A percentile compares a stretch with the other conserved stretches of the same genome.
These are phyloP conservation scores for Rhodophaea formosa DNA, from an alignment of 2,888 invertebrate species.

Conservation along the genomic window DNA sequence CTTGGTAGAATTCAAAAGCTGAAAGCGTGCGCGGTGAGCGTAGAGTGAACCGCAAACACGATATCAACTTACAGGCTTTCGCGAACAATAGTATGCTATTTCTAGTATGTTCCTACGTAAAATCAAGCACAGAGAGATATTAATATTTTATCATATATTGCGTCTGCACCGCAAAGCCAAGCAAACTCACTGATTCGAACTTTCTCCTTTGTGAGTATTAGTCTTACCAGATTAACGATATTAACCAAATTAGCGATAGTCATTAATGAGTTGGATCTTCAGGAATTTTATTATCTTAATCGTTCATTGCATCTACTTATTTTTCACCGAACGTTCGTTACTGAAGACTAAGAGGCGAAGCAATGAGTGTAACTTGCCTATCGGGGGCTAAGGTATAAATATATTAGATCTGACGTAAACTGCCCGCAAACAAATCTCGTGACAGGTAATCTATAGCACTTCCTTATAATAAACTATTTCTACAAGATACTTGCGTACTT, in stretches of 20 bases:
- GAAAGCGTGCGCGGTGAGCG: conserved; percentile 50
- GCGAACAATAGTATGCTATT: conserved; percentile 52
- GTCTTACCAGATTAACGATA: too few species aligned
- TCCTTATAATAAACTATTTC: neutral
- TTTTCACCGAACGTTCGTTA: too few species aligned
- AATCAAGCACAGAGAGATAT: neutral
- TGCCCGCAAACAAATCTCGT: neutral
- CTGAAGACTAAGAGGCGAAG: too few species aligned
- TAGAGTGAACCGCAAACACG: conserved; percentile 44
- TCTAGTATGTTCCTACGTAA: neutral
- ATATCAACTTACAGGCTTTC: conserved; percentile 68
- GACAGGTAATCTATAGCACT: neutral
- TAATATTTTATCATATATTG: neutral
- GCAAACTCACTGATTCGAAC: neutral
- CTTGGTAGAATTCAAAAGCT: conserved; percentile 60
- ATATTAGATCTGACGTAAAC: too few species aligned
- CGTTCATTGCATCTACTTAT: too few species aligned
- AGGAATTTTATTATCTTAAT: too few species aligned
- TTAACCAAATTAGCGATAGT: too few species aligned
- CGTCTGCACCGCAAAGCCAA: neutral
- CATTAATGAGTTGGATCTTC: too few species aligned
- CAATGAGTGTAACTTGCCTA: too few species aligned
- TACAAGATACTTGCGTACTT: neutral
- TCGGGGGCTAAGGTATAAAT: too few species aligned
- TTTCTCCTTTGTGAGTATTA: too few species aligned